These are phyloP conservation scores for Spatulosminthurus flaviceps DNA, from an alignment of 2,888 invertebrate species.

Conservation along the genomic window DNA sequence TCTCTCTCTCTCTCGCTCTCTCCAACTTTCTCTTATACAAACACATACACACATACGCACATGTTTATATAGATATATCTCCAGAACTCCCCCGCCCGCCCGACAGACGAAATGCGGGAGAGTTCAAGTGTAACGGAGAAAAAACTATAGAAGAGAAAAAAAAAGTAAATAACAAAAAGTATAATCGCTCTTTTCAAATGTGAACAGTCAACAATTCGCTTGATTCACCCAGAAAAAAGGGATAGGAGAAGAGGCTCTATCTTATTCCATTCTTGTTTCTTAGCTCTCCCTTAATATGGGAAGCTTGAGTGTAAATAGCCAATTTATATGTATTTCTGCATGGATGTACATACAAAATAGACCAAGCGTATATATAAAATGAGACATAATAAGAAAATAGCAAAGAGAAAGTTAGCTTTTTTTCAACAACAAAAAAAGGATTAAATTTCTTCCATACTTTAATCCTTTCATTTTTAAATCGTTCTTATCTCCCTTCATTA, in stretches of 20 bases:
- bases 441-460: slow-evolving; percentile 23
- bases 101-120: slow-evolving; percentile 29
- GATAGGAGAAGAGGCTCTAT: not conserved
- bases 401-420: slow-evolving; percentile 13
- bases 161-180: slow-evolving; percentile 25
- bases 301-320: too few relatives aligned
- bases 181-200: slow-evolving; percentile 46
- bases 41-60: too few relatives aligned
- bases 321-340: not conserved
- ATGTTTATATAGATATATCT: too few relatives aligned
- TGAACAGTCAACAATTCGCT: slow-evolving; percentile 47
- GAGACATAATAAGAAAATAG: not conserved
- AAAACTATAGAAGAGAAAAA: not conserved
- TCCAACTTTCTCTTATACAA: too few relatives aligned
- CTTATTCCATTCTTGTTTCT: not conserved
- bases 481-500: slow-evolving; percentile 17
- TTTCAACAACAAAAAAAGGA: slow-evolving; percentile 26
- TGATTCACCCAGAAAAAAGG: slow-evolving; percentile 37
- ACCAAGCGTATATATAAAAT: too few relatives aligned
- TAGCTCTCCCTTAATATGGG: not conserved
- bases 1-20: not conserved
- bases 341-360: too few relatives aligned
- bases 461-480: slow-evolving; percentile 24
- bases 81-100: not conserved
- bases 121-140: slow-evolving; percentile 23